Evolutionary conservation across 2,888 invertebrate species (phyloP).

Genomic region (Stramonita haemastoma): DNA sequence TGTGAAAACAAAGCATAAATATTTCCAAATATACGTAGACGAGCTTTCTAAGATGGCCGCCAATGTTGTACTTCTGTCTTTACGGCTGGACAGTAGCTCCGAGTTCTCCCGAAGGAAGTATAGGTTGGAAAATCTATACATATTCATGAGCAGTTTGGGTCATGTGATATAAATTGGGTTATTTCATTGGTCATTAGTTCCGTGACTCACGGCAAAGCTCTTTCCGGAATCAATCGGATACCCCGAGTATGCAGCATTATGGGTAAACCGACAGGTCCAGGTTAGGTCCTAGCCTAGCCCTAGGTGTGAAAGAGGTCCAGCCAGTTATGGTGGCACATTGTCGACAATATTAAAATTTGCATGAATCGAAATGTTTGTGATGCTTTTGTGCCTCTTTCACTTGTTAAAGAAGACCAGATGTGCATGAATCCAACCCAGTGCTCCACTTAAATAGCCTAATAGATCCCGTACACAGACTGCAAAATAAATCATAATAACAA

Average conservation of each 20-base stretch:
- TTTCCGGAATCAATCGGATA: slow-evolving; percentile 39
- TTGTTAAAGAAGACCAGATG: neutral
- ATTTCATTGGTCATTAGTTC: slow-evolving; percentile 55
- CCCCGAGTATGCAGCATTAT: slow-evolving; percentile 50
- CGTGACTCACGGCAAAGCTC: slow-evolving; percentile 32
- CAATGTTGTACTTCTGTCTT: slow-evolving; percentile 94
- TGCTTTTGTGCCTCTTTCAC: neutral
- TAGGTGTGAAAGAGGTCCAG: neutral
- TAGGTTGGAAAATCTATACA: slow-evolving; percentile 67
- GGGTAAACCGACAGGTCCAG: slow-evolving; percentile 45
- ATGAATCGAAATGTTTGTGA: neutral
- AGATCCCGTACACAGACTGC: too few relatives aligned
- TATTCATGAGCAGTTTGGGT: slow-evolving; percentile 64
- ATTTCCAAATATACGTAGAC: slow-evolving; percentile 44
- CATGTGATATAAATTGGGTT: slow-evolving; percentile 60
- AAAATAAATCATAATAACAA: too few relatives aligned
- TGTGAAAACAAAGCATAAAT: slow-evolving; percentile 49
- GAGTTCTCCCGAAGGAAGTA: slow-evolving; percentile 73
- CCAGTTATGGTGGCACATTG: neutral
- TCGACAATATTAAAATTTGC: neutral
- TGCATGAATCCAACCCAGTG: neutral
- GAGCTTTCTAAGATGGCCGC: slow-evolving; percentile 92
- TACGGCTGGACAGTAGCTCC: slow-evolving; percentile 89
- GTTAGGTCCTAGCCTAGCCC: neutral
- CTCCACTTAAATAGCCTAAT: too few relatives aligned